Evolutionary conservation across 2,888 invertebrate species (phyloP).

Genomic region (Stramonita haemastoma): DNA sequence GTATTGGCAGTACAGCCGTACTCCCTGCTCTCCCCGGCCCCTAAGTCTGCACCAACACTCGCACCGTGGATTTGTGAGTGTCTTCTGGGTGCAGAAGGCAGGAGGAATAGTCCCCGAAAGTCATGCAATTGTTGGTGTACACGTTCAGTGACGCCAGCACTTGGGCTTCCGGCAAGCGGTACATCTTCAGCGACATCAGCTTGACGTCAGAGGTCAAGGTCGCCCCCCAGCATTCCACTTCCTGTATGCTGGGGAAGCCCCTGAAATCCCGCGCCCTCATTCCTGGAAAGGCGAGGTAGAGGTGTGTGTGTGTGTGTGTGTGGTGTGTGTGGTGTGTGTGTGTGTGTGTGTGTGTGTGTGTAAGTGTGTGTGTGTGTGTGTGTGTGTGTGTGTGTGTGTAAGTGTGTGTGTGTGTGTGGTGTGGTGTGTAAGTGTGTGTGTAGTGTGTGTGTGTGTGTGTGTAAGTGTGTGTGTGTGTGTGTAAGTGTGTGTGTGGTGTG

Average conservation of each 20-base stretch:
- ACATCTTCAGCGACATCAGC: constrained; percentile 32
- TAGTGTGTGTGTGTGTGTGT: too few species aligned
- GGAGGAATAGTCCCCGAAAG: constrained; percentile 23
- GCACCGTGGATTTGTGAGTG: constrained; percentile 16
- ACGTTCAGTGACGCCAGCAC: constrained; percentile 27
- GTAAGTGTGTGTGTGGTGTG: too few species aligned
- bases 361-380: too few species aligned
- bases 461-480: too few species aligned
- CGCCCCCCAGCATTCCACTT: constrained; percentile 41
- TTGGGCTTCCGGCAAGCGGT: not conserved
- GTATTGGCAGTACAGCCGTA: constrained; percentile 35
- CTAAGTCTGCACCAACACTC: constrained; percentile 27
- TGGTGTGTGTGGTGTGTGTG: too few species aligned
- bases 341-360: too few species aligned
- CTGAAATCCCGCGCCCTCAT: constrained; percentile 30
- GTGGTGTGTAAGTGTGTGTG: too few species aligned
- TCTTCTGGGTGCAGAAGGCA: not conserved
- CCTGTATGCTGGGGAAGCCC: constrained; percentile 35
- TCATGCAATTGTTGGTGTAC: constrained; percentile 21
- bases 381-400: too few species aligned
- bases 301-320: too few species aligned
- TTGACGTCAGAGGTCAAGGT: constrained; percentile 4
- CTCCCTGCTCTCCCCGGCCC: constrained; percentile 1
- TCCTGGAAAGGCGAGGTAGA: constrained; percentile 23
- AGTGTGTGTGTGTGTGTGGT: too few species aligned